These are phyloP conservation scores for Oplegnathus fasciatus DNA, from an alignment of 2,113 vertebrate genomes.

Conservation along the genomic window DNA sequence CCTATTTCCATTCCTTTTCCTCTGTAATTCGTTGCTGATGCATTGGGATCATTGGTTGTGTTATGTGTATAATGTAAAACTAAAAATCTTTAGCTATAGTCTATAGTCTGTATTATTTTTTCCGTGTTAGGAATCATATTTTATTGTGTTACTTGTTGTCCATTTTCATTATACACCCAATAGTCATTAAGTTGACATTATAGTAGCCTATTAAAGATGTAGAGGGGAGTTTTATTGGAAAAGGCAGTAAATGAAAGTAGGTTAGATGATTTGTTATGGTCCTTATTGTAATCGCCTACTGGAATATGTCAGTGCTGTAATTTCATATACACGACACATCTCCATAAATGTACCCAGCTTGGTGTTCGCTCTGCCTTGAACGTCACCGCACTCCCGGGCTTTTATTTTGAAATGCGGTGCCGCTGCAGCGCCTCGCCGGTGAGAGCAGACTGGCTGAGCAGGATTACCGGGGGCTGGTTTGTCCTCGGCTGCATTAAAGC, in stretches of 20 bases:
- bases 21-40: not conserved
- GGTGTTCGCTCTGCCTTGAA: not conserved
- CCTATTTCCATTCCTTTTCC: not conserved
- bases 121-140: not conserved
- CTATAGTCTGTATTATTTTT: not conserved
- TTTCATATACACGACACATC: too few species aligned
- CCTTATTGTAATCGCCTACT: not conserved
- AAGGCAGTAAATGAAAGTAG: not conserved
- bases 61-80: not conserved
- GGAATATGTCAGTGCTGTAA: not conserved
- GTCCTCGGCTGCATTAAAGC: slow-evolving; percentile 78
- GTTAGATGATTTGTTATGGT: not conserved
- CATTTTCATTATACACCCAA: not conserved
- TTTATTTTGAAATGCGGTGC: slow-evolving; percentile 66
- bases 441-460: slow-evolving; percentile 7
- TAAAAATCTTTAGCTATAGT: too few species aligned
- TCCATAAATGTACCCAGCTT: not conserved
- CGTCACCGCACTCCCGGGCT: not conserved
- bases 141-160: not conserved
- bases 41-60: not conserved
- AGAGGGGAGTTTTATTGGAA: not conserved
- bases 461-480: slow-evolving; percentile 67
- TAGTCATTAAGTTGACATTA: not conserved
- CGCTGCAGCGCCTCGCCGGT: not conserved
- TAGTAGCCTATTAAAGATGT: not conserved